Percentiles rank a stretch among this genome's conserved stretches.
Conservation (phyloP, 2,113 vertebrate genomes). For the Bubo scandiacus region DNA sequence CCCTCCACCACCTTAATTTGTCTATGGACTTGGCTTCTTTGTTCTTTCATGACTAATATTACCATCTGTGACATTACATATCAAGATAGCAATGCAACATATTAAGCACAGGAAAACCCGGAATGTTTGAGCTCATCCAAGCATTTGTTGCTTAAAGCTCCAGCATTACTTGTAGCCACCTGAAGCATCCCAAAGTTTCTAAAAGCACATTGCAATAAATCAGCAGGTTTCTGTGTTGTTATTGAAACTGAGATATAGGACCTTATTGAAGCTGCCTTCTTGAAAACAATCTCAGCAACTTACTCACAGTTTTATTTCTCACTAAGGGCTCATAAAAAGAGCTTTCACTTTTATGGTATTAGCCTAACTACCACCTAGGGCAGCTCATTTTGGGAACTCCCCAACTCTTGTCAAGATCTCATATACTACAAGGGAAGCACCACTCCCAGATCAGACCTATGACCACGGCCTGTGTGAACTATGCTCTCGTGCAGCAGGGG, state of each 20-base stretch:
- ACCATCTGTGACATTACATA: slow-evolving; percentile 86
- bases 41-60: slow-evolving; percentile 85
- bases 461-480: background rate
- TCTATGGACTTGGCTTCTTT: slow-evolving; percentile 78
- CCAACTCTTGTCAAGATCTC: background rate
- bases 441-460: background rate
- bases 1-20: slow-evolving; percentile 69
- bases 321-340: background rate
- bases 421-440: background rate
- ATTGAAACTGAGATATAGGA: background rate
- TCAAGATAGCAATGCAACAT: slow-evolving; percentile 81
- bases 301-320: background rate
- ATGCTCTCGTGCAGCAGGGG: background rate
- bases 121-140: slow-evolving; percentile 76
- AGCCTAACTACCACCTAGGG: background rate
- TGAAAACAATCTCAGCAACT: background rate
- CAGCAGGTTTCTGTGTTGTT: slow-evolving; percentile 37
- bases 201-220: slow-evolving; percentile 40
- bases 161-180: slow-evolving; percentile 67
- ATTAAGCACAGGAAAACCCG: slow-evolving; percentile 75
- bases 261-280: background rate
- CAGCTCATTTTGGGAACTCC: background rate
- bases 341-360: background rate
- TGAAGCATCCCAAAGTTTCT: slow-evolving; percentile 62
- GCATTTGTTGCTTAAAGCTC: slow-evolving; percentile 71